phyloP scores from a whole-genome alignment of 2,888 invertebrate genomes.

The Drosophila eohydei region DNA sequence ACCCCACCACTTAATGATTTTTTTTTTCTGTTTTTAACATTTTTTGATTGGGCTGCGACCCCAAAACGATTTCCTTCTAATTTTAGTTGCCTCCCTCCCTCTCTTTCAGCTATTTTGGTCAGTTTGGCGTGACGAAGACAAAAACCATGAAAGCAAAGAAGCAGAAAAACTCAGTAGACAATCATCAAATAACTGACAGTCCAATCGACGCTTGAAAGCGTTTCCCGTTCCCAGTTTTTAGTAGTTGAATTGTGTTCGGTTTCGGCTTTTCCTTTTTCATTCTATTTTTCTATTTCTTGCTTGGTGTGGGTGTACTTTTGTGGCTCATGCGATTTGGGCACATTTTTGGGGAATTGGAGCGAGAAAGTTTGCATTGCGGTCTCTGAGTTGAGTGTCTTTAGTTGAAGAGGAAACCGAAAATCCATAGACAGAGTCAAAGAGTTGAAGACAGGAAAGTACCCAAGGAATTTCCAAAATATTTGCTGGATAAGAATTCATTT shows the following conservation, averaged over 20 bases:
- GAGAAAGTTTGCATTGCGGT: slow-evolving; percentile 27
- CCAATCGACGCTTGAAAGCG: slow-evolving; percentile 60
- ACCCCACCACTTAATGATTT: slow-evolving; percentile 10
- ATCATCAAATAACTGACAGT: slow-evolving; percentile 69
- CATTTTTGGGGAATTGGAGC: slow-evolving; percentile 2
- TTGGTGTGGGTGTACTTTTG: slow-evolving; percentile 6
- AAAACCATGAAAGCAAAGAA: slow-evolving; percentile 29
- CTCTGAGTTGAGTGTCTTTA: slow-evolving; percentile 14
- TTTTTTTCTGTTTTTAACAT: slow-evolving; percentile 21
- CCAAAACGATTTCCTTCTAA: slow-evolving; percentile 33
- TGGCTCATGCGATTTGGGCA: slow-evolving; percentile 6
- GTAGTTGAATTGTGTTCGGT: slow-evolving; percentile 27
- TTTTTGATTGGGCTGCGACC: slow-evolving; percentile 37
- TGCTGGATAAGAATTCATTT: not conserved
- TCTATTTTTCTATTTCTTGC: not conserved
- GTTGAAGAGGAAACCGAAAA: slow-evolving; percentile 4
- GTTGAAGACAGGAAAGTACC: not conserved
- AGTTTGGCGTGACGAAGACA: slow-evolving; percentile 53
- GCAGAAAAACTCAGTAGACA: slow-evolving; percentile 52
- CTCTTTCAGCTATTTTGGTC: slow-evolving; percentile 53
- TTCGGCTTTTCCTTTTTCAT: slow-evolving; percentile 6
- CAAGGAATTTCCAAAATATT: not conserved
- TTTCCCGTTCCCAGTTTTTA: slow-evolving; percentile 26
- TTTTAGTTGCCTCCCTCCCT: slow-evolving; percentile 34
- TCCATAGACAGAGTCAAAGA: slow-evolving; percentile 1